These are phyloP conservation scores for Procambarus virginalis DNA, from an alignment of 1,140 invertebrate genomes.

Conservation along the genomic window DNA sequence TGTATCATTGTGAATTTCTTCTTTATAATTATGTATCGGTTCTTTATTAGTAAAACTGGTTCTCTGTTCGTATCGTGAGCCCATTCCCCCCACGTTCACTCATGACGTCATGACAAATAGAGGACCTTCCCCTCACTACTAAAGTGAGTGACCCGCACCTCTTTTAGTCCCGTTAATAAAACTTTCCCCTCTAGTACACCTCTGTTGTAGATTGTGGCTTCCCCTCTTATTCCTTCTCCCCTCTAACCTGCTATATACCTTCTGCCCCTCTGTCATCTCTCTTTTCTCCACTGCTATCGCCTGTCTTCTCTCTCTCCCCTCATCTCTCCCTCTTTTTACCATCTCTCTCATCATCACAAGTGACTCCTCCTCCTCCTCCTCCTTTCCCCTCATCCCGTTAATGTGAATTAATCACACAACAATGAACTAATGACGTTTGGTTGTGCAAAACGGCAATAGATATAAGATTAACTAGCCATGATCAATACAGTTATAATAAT, in stretches of 20 bases:
- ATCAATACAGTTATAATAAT: too few relatives aligned
- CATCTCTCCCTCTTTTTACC: conserved; percentile 21
- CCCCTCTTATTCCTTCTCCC: background rate
- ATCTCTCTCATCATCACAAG: too few relatives aligned
- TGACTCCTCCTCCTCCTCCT: background rate
- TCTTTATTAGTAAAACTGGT: too few relatives aligned
- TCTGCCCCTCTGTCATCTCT: too few relatives aligned
- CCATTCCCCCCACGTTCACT: background rate
- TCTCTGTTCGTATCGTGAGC: background rate
- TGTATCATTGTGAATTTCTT: too few relatives aligned
- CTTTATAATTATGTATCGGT: too few relatives aligned
- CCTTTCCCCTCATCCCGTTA: background rate
- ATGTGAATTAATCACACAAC: too few relatives aligned
- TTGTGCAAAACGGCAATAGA: too few relatives aligned
- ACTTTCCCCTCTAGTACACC: background rate
- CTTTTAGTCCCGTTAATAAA: too few relatives aligned
- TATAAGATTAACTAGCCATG: too few relatives aligned
- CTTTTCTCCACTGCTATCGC: background rate
- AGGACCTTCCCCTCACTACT: background rate
- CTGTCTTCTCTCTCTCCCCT: background rate
- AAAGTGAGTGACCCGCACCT: background rate
- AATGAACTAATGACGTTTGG: too few relatives aligned
- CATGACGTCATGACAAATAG: background rate
- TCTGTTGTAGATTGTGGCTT: background rate
- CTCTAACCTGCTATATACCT: background rate